A percentile compares a stretch with the other conserved stretches of the same genome.
Conservation (phyloP, 2,888 invertebrate species). For the Herminia tarsipennalis region DNA sequence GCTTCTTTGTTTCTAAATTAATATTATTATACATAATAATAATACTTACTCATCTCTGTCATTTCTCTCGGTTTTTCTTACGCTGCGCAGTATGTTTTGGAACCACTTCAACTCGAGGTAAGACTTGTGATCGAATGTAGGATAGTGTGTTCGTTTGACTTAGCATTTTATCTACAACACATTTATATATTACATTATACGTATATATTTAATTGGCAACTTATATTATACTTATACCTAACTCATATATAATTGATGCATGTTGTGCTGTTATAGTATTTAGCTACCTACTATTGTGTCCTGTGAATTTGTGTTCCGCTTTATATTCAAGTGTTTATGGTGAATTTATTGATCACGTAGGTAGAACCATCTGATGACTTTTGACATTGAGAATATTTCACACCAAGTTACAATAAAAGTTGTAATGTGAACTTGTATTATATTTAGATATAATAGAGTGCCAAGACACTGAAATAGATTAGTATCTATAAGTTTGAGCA, state of each 20-base stretch:
- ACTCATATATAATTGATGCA: conserved; percentile 33
- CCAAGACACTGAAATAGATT: neutral
- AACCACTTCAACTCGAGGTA: conserved; percentile 99
- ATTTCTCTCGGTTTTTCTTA: conserved; percentile 90
- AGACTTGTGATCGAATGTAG: conserved; percentile 83
- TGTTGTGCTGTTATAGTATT: conserved; percentile 62
- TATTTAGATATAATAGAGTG: conserved; percentile 2
- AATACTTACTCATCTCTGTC: conserved; percentile 81
- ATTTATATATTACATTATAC: conserved; percentile 35
- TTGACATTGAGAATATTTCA: no score
- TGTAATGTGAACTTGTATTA: neutral
- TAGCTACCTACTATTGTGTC: conserved; percentile 80
- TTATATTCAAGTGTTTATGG: conserved; percentile 68
- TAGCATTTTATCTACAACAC: conserved; percentile 33
- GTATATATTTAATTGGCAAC: conserved; percentile 39
- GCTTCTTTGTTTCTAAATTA: conserved; percentile 68
- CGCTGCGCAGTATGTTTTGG: conserved; percentile 99
- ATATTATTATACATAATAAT: conserved; percentile 65
- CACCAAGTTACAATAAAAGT: no score
- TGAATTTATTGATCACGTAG: conserved; percentile 43
- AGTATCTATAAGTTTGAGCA: no score
- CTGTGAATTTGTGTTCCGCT: conserved; percentile 87
- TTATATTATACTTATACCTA: conserved; percentile 16
- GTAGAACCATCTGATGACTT: conserved; percentile 23
- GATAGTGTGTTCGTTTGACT: conserved; percentile 56